Base-by-base conservation (phyloP, 2,797 vertebrate species). In the Babyrousa celebensis region DNA sequence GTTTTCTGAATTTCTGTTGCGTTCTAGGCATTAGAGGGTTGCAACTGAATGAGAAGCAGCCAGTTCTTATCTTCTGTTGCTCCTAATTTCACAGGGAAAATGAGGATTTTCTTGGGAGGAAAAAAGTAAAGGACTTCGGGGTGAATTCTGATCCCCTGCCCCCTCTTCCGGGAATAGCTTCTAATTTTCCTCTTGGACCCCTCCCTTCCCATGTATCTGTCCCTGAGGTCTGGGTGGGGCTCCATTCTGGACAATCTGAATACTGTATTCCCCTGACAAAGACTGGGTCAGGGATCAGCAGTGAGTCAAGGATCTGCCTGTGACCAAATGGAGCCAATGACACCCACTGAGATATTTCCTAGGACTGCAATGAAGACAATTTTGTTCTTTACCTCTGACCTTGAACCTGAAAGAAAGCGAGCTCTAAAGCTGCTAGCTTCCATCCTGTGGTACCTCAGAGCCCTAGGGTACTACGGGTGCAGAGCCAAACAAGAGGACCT, bases 121-220 rank as follows among this genome's bases (percentile, higher is more conserved):
- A n/a, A 21, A 40, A 58, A 83, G 27, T 17, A 63, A 84, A 29
- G 32, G 72, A 74, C 63, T 48, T 78, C 29, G 54, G 67, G 40
- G 58, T 70, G 70, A 23, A 23, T 62, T 82, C 56, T 52, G 2
- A 32, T 23, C 40, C 27, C 40, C 43, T 58, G n/a, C 27, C 62
- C 62, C 88, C 63, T 52, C 36, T 95, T 80, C 58, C 21, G 16
- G 71, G 67, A 95, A 65, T 11, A 18, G 43, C 8, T 72, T 85
- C 43, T 63, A 23, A 20, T 60, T 85, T 94, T 86, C 52, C 77
- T 29, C 48, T 40, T 52, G 72, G 29, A 23, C 6, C 32, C 63
- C 40, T 25, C 54, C 15, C n/a, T 78, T 52, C 20, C 48, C 6
- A 27, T 25, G 16, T 58, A 25, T 15, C 21, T 20, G 79, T 32